These are phyloP conservation scores for Umimayanthus kanabou DNA, from an alignment of 92 coral and sea anemone species.

Conservation along the genomic window DNA sequence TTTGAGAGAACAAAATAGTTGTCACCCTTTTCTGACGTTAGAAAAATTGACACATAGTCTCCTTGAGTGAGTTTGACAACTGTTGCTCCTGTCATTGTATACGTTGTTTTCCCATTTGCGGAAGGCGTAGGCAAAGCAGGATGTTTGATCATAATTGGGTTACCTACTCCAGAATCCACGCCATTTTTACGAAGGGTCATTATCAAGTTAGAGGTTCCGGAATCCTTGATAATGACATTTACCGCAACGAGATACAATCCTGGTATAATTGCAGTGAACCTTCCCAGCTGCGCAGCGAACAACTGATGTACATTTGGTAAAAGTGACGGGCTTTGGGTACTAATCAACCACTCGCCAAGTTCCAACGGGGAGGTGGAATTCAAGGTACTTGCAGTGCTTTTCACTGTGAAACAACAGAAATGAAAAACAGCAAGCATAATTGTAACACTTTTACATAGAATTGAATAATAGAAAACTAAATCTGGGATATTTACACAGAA, in stretches of 20 bases:
- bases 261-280: neutral
- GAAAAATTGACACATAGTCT: neutral
- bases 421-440: neutral
- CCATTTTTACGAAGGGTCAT: slow-evolving; percentile 9
- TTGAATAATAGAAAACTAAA: no score
- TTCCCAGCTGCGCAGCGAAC: neutral
- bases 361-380: slow-evolving; percentile 15
- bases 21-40: neutral
- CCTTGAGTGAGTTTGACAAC: neutral
- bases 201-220: neutral
- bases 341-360: slow-evolving; percentile 23
- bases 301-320: neutral
- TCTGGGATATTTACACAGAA: neutral
- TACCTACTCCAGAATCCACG: neutral
- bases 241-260: slow-evolving; percentile 17
- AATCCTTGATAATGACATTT: slow-evolving; percentile 18
- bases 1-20: neutral
- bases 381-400: slow-evolving; percentile 1
- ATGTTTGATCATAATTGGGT: slow-evolving; percentile 6
- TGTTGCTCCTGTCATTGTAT: slow-evolving; percentile 8
- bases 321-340: neutral
- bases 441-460: neutral
- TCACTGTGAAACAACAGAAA: neutral
- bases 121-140: neutral
- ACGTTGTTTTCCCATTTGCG: neutral